phyloP scores from a whole-genome alignment of 2,888 invertebrate species.

The Gnatocerus cornutus region DNA sequence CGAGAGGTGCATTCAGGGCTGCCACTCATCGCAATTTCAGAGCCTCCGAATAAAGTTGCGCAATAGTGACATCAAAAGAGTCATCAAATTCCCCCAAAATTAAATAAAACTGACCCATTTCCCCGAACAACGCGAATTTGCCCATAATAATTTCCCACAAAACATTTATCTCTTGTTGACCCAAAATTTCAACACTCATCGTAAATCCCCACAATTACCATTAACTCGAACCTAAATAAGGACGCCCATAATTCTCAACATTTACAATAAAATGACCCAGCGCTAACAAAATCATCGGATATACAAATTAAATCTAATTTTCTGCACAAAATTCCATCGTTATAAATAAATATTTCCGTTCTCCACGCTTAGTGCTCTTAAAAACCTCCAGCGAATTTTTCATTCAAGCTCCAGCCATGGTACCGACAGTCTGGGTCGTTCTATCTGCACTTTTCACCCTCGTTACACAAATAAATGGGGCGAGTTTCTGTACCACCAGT shows the following conservation, averaged over 20 bases:
- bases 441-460: not conserved
- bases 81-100: too few species aligned
- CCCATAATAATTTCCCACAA: too few species aligned
- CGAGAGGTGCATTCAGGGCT: too few species aligned
- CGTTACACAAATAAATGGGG: not conserved
- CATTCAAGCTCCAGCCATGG: not conserved
- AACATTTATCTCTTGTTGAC: too few species aligned
- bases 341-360: conserved; percentile 31
- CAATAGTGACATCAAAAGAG: too few species aligned
- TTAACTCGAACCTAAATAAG: not conserved
- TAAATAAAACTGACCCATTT: too few species aligned
- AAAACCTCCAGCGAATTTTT: not conserved
- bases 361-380: conserved; percentile 16
- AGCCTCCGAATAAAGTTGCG: too few species aligned
- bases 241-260: conserved; percentile 5
- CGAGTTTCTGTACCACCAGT: conserved; percentile 22
- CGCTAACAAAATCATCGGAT: conserved; percentile 26
- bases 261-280: conserved; percentile 11
- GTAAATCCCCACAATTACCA: conserved; percentile 14
- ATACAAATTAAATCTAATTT: conserved; percentile 39
- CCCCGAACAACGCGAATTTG: too few species aligned
- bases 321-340: conserved; percentile 7
- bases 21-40: too few species aligned
- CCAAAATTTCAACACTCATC: not conserved
- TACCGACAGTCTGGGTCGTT: conserved; percentile 3